Conservation (phyloP, 2,888 invertebrate species). For the Zaprionus bogoriensis region DNA sequence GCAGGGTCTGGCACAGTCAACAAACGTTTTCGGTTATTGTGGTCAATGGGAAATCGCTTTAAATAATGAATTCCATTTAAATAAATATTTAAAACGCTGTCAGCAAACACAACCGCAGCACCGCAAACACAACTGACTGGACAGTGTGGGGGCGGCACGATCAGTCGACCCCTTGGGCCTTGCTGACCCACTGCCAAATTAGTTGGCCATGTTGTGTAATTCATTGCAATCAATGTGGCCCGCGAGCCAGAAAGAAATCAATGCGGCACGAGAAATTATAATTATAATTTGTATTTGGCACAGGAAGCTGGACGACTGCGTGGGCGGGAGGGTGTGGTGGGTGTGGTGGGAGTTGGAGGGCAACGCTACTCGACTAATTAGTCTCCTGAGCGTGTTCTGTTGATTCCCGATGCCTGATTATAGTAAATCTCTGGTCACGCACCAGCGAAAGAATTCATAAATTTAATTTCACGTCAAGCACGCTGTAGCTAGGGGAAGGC, state of each 20-base stretch:
- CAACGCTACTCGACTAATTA: constrained; percentile 62
- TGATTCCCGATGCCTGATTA: constrained; percentile 75
- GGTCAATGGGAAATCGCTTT: constrained; percentile 72
- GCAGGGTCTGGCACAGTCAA: constrained; percentile 26
- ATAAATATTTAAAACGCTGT: constrained; percentile 73
- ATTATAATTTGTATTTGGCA: constrained; percentile 63
- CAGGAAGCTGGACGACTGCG: constrained; percentile 4
- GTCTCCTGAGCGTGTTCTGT: constrained; percentile 75
- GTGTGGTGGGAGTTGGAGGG: not conserved
- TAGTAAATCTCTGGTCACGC: constrained; percentile 78
- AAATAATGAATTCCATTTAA: constrained; percentile 71
- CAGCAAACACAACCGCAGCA: constrained; percentile 39
- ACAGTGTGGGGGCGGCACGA: not conserved
- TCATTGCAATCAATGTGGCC: constrained; percentile 47
- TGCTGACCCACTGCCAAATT: constrained; percentile 45
- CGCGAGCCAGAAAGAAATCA: constrained; percentile 45
- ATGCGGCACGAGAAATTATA: constrained; percentile 68
- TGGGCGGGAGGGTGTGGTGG: not conserved
- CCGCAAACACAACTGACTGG: constrained; percentile 28
- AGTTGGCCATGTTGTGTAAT: constrained; percentile 37
- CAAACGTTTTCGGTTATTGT: constrained; percentile 69
- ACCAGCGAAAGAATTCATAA: constrained; percentile 76
- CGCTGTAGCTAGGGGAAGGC: not conserved
- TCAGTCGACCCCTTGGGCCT: constrained; percentile 6
- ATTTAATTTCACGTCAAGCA: constrained; percentile 67